Percentiles rank a stretch among this genome's conserved stretches.
Conservation (phyloP, 2,888 invertebrate species). For the Drosophila imparisetae region DNA sequence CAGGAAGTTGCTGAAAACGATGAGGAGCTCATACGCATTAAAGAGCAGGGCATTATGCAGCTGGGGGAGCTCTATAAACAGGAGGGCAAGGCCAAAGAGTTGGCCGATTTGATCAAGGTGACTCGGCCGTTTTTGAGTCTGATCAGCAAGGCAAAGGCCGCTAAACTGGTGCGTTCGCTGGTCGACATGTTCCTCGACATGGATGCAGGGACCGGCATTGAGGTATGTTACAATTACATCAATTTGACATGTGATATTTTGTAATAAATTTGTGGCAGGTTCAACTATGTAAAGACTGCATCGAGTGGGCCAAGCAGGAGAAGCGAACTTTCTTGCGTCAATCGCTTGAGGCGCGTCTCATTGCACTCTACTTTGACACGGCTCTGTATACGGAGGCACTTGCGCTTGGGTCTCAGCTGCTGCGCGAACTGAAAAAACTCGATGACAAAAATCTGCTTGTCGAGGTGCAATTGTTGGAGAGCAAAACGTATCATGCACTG, state of each 20-base stretch:
- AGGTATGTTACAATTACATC: conserved; percentile 83
- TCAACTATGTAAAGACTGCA: conserved; percentile 97
- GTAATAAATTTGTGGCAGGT: conserved; percentile 84
- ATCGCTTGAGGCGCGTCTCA: conserved; percentile 96
- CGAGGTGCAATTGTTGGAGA: conserved; percentile 98
- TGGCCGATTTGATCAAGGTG: conserved; percentile 96
- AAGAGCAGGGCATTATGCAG: conserved; percentile 97
- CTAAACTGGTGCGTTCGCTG: conserved; percentile 97
- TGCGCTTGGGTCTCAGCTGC: conserved; percentile 92
- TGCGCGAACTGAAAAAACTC: conserved; percentile 98
- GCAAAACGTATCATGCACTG: conserved; percentile 99
- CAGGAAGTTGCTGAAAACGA: conserved; percentile 92
- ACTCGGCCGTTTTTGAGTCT: conserved; percentile 97
- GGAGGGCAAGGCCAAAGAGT: conserved; percentile 96
- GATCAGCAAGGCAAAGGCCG: conserved; percentile 99
- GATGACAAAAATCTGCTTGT: conserved; percentile 99
- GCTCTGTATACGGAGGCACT: conserved; percentile 95
- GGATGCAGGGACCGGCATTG: conserved; percentile 97
- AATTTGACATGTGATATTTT: not conserved
- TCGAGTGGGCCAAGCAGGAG: conserved; percentile 99
- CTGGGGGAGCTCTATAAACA: conserved; percentile 96
- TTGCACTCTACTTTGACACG: conserved; percentile 97
- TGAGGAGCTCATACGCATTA: conserved; percentile 95
- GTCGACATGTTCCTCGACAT: conserved; percentile 99
- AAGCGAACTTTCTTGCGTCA: conserved; percentile 98